Conservation (phyloP, 1,140 invertebrate species). For the Homalodisca vitripennis region DNA sequence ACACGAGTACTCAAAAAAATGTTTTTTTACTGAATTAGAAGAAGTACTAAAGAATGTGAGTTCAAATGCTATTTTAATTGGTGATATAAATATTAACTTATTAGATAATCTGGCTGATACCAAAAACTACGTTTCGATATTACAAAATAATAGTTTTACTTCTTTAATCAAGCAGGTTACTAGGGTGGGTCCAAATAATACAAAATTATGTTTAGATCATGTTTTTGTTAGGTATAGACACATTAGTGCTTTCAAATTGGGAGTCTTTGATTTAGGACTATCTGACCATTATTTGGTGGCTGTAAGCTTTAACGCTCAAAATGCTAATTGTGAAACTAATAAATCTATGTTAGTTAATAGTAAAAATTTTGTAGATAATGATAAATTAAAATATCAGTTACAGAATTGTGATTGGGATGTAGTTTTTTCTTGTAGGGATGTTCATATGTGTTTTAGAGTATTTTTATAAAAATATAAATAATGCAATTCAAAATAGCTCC, state of each 20-base stretch:
- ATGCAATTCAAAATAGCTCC: neutral
- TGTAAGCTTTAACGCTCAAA: neutral
- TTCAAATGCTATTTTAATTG: neutral
- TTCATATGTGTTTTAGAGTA: neutral
- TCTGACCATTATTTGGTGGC: neutral
- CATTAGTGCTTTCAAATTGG: neutral
- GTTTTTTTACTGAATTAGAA: neutral
- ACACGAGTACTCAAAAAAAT: neutral
- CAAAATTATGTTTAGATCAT: neutral
- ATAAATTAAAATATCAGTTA: neutral
- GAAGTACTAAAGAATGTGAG: neutral
- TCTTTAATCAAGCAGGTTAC: neutral
- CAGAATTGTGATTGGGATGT: neutral
- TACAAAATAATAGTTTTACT: neutral
- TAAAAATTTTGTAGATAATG: neutral
- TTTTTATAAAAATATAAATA: neutral
- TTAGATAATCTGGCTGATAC: neutral
- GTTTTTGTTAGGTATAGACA: neutral
- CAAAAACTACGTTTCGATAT: neutral
- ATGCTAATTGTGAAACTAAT: neutral
- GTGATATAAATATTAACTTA: neutral
- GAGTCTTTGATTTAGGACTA: neutral
- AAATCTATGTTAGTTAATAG: neutral
- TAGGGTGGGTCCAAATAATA: neutral
- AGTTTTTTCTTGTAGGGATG: neutral